A percentile compares a stretch with the other conserved stretches of the same genome.
These are phyloP conservation scores for Paraplagusia blochii DNA, from an alignment of 2,113 vertebrate species.

Conservation along the genomic window DNA sequence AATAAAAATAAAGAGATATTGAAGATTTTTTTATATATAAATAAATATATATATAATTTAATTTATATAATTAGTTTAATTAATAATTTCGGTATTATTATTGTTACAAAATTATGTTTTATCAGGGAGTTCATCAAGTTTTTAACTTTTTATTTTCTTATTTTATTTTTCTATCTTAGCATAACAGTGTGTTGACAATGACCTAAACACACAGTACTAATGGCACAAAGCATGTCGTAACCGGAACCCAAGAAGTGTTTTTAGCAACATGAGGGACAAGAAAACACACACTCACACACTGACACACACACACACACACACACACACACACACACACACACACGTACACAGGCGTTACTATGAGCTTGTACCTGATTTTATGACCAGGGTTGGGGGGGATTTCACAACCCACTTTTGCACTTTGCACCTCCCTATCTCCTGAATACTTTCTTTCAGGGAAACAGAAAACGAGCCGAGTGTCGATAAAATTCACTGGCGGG, in stretches of 20 bases:
- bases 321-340: constrained; percentile 26
- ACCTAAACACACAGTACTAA: constrained; percentile 29
- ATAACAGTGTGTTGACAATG: not conserved
- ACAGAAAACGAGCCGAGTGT: constrained; percentile 31
- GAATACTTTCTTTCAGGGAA: constrained; percentile 24
- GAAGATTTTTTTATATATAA: no score
- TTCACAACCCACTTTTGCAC: constrained; percentile 42
- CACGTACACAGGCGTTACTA: not conserved
- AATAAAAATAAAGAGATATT: no score
- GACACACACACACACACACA: constrained; percentile 6
- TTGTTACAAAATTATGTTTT: no score
- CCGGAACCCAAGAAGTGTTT: constrained; percentile 10
- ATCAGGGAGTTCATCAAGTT: not conserved
- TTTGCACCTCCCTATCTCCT: constrained; percentile 36
- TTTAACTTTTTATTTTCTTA: not conserved
- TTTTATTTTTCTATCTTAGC: not conserved
- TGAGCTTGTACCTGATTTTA: constrained; percentile 5
- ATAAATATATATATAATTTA: no score
- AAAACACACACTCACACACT: constrained; percentile 34
- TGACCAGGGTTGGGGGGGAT: constrained; percentile 22
- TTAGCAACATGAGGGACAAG: constrained; percentile 21
- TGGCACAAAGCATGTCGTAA: constrained; percentile 11
- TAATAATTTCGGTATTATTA: no score
- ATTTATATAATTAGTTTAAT: no score
- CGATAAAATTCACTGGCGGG: constrained; percentile 44